Base-by-base conservation (phyloP, 2,113 vertebrate genomes). In the Nyctereutes procyonoides region DNA sequence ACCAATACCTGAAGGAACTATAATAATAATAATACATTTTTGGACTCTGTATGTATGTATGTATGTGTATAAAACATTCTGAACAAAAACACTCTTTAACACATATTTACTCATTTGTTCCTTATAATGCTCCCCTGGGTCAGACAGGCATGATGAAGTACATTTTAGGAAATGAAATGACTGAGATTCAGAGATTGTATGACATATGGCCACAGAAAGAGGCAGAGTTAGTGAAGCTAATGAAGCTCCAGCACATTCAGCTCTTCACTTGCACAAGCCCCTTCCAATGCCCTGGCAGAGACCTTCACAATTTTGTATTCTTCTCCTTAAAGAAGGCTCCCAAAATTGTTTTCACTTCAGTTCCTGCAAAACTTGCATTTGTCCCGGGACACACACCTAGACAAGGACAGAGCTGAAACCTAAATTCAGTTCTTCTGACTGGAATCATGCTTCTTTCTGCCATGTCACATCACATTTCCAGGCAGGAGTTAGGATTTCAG, bases 111-210 rank as follows among this genome's bases (percentile, higher is more conserved):
- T 74, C 51, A 69, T 92, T 51, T 90, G 2, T 65, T 81, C 28
- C 51, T 77, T 71, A 56, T 8, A 82, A 38, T 56, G 81, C n/a
- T 74, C 48, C 38, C 22, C 48, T 80, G 26, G 19, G 67, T 88
- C 14, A 88, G 56, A 71, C 2, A 74, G 56, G 17, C 56, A 90
- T 83, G 32, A 85, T 85, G 60, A 85, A 95, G 55, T 96, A 22
- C 62, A 92, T 43, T 95, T 94, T 81, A 93, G 58, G 53, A 95
- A 95, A 83, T 74, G 28, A 95, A 93, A 60, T 63, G 67, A 90
- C 81, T 55, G 58, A 56, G 26, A 11, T 67, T 92, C 55, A 60
- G 65, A 92, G 73, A 71, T 67, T 81, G 32, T 56, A 17, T 53
- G 60, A 67, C 80, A 62, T 5, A 38, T 22, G 9, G 14, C 19